Conservation (phyloP, 2,888 invertebrate species). For the Ophion ellenae region DNA sequence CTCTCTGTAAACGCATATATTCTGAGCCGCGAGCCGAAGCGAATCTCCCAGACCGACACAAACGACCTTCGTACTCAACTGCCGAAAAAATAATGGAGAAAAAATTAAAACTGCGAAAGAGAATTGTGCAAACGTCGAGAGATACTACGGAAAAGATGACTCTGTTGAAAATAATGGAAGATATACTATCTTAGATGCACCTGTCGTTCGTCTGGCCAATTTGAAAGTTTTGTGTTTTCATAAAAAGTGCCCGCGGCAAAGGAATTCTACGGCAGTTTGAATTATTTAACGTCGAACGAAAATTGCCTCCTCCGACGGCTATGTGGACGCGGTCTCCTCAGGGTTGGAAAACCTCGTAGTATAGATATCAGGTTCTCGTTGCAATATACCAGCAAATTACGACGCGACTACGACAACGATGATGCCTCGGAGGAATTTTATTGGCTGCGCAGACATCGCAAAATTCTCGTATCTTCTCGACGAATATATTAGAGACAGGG, state of each 20-base stretch:
- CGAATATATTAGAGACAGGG: conserved; percentile 5
- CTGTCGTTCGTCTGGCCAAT: conserved; percentile 5
- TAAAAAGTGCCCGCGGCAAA: conserved; percentile 18
- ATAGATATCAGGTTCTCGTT: conserved; percentile 34
- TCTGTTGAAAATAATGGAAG: conserved; percentile 42
- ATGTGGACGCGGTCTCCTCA: not conserved
- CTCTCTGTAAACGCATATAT: not conserved
- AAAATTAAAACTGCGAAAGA: not conserved
- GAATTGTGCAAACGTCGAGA: not conserved
- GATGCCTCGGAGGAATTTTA: conserved; percentile 34
- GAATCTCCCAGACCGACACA: not conserved
- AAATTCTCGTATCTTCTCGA: conserved; percentile 25
- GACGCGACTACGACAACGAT: not conserved
- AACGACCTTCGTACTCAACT: not conserved
- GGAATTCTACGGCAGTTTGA: conserved; percentile 50
- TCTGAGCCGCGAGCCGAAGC: not conserved
- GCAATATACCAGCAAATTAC: conserved; percentile 6
- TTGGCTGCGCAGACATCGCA: conserved; percentile 22
- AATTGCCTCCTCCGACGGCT: conserved; percentile 30
- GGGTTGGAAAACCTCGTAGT: conserved; percentile 5
- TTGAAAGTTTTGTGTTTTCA: conserved; percentile 52
- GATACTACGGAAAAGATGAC: conserved; percentile 1
- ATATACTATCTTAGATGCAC: conserved; percentile 1
- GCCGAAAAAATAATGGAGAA: not conserved
- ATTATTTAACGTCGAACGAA: conserved; percentile 57